Percentiles rank a stretch among this genome's conserved stretches.
Evolutionary conservation across 2,888 invertebrate species (phyloP).

Genomic region (Liodrosophila aerea): DNA sequence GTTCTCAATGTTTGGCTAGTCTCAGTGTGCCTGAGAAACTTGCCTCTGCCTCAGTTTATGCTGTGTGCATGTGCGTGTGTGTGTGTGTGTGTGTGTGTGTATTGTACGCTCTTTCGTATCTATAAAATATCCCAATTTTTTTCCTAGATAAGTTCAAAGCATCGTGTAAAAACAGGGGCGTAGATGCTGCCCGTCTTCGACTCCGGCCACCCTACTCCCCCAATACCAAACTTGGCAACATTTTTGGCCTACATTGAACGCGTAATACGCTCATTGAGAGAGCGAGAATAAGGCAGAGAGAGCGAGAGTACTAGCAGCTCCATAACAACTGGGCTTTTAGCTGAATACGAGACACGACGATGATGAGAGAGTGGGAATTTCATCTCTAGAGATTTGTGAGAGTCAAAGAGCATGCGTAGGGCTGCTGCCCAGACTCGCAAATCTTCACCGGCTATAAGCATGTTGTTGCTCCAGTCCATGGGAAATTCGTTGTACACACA

Average conservation of each 20-base stretch:
- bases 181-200: conserved; percentile 39
- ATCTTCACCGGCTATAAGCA: too few relatives aligned
- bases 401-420: too few relatives aligned
- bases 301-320: too few relatives aligned
- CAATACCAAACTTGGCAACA: conserved; percentile 3
- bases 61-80: conserved; percentile 4
- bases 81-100: conserved; percentile 5
- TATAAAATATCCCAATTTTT: conserved; percentile 50
- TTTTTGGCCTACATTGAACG: conserved; percentile 45
- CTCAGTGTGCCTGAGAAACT: background rate
- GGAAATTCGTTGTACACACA: too few relatives aligned
- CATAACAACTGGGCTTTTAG: too few relatives aligned
- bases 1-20: too few relatives aligned
- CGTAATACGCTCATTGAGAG: conserved; percentile 10
- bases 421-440: too few relatives aligned
- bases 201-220: conserved; percentile 17
- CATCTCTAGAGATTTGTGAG: background rate
- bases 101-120: conserved; percentile 25
- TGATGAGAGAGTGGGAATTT: background rate
- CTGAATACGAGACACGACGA: background rate
- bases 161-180: conserved; percentile 48
- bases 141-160: conserved; percentile 39
- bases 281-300: background rate
- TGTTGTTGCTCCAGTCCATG: too few relatives aligned
- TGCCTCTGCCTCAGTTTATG: background rate